A percentile compares a stretch with the other conserved stretches of the same genome.
Conservation (phyloP, 1,140 invertebrate genomes). For the Drosophila truncata region DNA sequence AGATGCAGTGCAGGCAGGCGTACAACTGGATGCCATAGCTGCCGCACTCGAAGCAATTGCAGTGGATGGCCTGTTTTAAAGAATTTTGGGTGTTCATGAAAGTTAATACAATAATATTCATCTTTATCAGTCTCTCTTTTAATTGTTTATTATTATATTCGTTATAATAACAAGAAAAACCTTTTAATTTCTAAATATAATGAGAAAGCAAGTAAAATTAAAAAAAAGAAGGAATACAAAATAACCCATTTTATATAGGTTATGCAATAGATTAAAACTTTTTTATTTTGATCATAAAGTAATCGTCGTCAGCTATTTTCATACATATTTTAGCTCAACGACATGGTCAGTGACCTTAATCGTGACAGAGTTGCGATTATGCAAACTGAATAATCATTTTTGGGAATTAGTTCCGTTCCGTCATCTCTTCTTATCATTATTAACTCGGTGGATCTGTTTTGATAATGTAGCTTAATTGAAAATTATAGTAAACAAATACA, state of each 20-base stretch:
- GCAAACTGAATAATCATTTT: background rate
- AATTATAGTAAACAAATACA: background rate
- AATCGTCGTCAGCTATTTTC: background rate
- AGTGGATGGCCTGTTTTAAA: constrained; percentile 61
- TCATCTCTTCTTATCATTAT: background rate
- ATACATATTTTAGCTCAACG: no score
- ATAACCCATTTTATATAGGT: no score
- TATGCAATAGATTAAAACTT: no score
- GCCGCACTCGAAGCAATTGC: constrained; percentile 88
- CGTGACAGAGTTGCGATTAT: background rate
- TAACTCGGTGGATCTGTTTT: background rate
- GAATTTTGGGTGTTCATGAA: background rate
- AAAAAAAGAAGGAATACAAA: no score
- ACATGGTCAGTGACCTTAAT: background rate
- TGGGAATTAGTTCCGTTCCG: background rate
- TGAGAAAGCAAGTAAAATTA: background rate
- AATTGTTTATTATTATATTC: background rate
- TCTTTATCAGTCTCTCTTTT: background rate
- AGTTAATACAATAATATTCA: background rate
- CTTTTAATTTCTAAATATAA: background rate
- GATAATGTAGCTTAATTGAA: background rate
- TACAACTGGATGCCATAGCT: constrained; percentile 91
- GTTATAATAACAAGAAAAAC: background rate
- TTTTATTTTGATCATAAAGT: background rate
- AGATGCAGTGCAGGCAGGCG: constrained; percentile 96